Percentiles rank a stretch among this genome's conserved stretches.
phyloP scores from a whole-genome alignment of 2,797 vertebrate species.

The Schizothorax lantsangensis region DNA sequence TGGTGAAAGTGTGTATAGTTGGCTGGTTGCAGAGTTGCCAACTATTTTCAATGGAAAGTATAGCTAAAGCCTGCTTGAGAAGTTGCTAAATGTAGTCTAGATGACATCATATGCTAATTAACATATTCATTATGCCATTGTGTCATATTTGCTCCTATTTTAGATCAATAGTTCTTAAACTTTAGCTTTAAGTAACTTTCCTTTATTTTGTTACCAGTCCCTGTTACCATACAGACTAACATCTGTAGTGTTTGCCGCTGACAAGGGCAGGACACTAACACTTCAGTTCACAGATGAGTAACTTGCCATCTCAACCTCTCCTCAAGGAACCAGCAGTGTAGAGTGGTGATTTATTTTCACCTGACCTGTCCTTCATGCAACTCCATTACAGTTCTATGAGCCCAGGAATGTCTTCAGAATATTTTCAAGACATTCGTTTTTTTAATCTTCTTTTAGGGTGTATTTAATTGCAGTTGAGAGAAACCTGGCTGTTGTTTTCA shows the following conservation, averaged over 20 bases:
- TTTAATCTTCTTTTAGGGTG: background rate
- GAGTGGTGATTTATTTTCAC: conserved; percentile 28
- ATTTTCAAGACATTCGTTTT: background rate
- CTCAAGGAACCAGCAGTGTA: background rate
- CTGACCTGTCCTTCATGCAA: conserved; percentile 24
- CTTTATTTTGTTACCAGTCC: conserved; percentile 19
- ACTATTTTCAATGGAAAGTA: too few species aligned
- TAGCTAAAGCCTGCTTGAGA: too few species aligned
- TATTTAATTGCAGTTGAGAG: background rate
- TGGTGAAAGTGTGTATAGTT: too few species aligned
- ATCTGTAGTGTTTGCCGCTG: conserved; percentile 28
- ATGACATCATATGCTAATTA: too few species aligned
- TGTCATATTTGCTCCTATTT: too few species aligned
- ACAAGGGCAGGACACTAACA: conserved; percentile 36
- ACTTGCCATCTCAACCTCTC: conserved; percentile 41
- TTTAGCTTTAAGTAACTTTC: conserved; percentile 8
- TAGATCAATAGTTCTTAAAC: conserved; percentile 31
- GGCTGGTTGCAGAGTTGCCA: too few species aligned
- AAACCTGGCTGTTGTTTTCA: conserved; percentile 9
- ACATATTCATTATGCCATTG: too few species aligned
- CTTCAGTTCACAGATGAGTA: conserved; percentile 48
- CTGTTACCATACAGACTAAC: conserved; percentile 23
- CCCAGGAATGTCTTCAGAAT: conserved; percentile 1
- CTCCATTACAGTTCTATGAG: background rate
- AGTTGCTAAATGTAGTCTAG: too few species aligned